Evolutionary conservation across 2,113 vertebrate species (phyloP).

Genomic region (Collichthys lucidus): DNA sequence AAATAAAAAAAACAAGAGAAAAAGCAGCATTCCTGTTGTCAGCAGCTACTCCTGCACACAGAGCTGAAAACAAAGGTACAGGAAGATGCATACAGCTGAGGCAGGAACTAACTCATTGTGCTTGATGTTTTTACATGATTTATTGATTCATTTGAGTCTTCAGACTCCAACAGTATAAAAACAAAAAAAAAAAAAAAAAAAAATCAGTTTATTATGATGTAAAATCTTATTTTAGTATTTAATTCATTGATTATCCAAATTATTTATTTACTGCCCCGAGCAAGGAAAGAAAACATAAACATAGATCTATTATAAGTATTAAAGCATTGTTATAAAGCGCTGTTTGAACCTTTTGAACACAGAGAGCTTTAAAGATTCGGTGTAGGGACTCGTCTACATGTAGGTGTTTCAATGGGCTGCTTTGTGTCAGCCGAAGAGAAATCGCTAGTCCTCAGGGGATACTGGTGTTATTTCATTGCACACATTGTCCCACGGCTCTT

Average conservation of each 20-base stretch:
- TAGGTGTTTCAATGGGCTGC: neutral
- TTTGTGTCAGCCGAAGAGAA: conserved; percentile 33
- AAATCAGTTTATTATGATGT: too few species aligned
- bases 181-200: too few species aligned
- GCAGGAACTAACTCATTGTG: neutral
- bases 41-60: neutral
- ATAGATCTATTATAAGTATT: neutral
- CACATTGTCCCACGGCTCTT: conserved; percentile 61
- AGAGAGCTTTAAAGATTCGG: neutral
- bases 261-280: neutral
- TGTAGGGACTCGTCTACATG: neutral
- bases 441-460: conserved; percentile 37
- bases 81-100: neutral
- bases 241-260: too few species aligned
- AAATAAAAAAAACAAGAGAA: neutral
- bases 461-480: conserved; percentile 45
- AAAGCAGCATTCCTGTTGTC: neutral
- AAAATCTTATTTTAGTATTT: neutral
- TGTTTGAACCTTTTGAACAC: neutral
- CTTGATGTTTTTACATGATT: too few species aligned
- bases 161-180: too few species aligned
- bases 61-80: too few species aligned
- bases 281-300: neutral
- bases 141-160: too few species aligned
- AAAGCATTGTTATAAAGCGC: neutral